Evolutionary conservation across 2,113 vertebrate species (phyloP).

Genomic region (Ceyx cyanopectus): DNA sequence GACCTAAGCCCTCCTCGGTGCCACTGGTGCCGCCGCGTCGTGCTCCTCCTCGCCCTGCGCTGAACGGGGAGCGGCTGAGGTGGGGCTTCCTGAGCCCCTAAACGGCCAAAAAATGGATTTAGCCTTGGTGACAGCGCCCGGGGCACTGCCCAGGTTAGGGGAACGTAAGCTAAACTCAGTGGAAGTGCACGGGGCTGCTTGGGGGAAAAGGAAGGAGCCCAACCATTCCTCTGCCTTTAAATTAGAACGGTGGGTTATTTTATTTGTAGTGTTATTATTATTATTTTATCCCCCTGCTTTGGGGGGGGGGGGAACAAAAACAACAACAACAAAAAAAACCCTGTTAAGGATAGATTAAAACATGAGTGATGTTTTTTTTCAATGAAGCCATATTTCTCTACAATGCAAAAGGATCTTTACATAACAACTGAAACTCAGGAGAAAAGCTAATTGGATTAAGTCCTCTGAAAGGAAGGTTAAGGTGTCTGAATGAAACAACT

Average conservation of each 20-base stretch:
- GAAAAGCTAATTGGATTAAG: constrained; percentile 85
- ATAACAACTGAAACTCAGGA: constrained; percentile 78
- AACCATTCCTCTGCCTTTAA: background rate
- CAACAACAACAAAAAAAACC: background rate
- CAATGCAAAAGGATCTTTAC: constrained; percentile 71
- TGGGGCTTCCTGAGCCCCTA: background rate
- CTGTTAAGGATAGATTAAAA: constrained; percentile 22
- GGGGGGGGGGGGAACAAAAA: no score
- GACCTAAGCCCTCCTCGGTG: background rate
- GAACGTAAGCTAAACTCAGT: background rate
- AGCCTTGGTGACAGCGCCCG: background rate
- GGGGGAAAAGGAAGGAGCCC: background rate
- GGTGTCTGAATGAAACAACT: constrained; percentile 62
- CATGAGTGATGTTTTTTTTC: constrained; percentile 10
- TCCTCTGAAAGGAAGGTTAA: constrained; percentile 70
- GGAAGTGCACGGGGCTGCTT: background rate
- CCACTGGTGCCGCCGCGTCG: background rate
- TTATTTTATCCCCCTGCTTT: background rate
- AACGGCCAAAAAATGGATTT: background rate
- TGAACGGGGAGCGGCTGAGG: background rate
- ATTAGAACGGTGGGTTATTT: background rate
- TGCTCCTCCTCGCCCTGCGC: background rate
- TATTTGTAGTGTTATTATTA: no score
- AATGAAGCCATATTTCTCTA: constrained; percentile 57
- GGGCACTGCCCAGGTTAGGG: background rate